phyloP scores from a whole-genome alignment of 2,797 vertebrate genomes.

The Stomatorhinus walkeri region DNA sequence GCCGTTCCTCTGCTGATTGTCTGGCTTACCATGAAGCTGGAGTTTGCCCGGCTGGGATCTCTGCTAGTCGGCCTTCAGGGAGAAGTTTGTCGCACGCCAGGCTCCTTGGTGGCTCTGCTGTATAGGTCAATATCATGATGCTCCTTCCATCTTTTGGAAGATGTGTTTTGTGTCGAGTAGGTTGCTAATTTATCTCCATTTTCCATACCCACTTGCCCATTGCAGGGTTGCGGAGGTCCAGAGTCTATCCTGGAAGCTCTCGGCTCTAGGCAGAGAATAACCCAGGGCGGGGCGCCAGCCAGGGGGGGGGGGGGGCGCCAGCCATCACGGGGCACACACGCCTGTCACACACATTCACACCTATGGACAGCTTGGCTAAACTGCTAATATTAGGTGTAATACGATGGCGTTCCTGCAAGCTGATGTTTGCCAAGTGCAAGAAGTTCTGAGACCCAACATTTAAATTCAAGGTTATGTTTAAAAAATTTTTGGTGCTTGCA shows the following conservation, averaged over 20 bases:
- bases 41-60: not conserved
- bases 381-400: not conserved
- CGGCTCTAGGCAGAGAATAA: not conserved
- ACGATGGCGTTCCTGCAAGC: not conserved
- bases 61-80: not conserved
- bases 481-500: not conserved
- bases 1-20: not conserved
- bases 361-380: not conserved
- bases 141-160: not conserved
- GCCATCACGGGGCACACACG: not conserved
- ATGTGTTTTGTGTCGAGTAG: not conserved
- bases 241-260: not conserved
- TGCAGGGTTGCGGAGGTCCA: not conserved
- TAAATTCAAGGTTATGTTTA: too few species aligned
- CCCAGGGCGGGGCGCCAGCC: not conserved
- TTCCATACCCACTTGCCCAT: not conserved
- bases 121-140: not conserved
- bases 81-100: not conserved
- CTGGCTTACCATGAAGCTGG: not conserved
- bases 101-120: not conserved
- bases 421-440: conserved; percentile 1
- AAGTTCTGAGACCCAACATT: not conserved
- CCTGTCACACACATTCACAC: not conserved
- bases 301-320: not conserved
- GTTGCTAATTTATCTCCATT: not conserved